These are phyloP conservation scores for Denticeps clupeoides DNA, from an alignment of 2,797 vertebrate species.

Conservation along the genomic window DNA sequence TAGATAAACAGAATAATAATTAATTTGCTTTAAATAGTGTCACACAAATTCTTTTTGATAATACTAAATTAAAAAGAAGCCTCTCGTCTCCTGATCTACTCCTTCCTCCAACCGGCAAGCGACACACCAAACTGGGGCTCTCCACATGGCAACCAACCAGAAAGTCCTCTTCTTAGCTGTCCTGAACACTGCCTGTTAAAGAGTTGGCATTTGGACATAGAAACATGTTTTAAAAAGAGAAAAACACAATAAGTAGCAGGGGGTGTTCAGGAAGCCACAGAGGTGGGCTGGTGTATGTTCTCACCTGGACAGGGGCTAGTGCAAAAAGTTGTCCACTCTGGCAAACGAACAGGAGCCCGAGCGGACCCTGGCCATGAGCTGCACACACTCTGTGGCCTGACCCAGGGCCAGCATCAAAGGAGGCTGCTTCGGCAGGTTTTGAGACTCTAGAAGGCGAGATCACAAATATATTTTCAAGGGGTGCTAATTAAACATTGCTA, in stretches of 20 bases:
- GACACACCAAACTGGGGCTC: slow-evolving; percentile 56
- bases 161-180: slow-evolving; percentile 61
- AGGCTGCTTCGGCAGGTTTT: slow-evolving; percentile 97
- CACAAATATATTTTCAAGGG: not conserved
- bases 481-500: too few species aligned
- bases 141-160: slow-evolving; percentile 55
- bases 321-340: slow-evolving; percentile 98
- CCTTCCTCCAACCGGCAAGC: slow-evolving; percentile 44
- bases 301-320: slow-evolving; percentile 73
- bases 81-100: slow-evolving; percentile 48
- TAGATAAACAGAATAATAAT: slow-evolving; percentile 72
- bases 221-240: not conserved
- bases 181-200: slow-evolving; percentile 56
- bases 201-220: not conserved
- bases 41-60: slow-evolving; percentile 72
- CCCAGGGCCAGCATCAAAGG: slow-evolving; percentile 91
- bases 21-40: slow-evolving; percentile 75
- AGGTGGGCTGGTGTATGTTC: slow-evolving; percentile 32
- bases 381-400: slow-evolving; percentile 92
- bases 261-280: not conserved
- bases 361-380: slow-evolving; percentile 90
- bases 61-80: slow-evolving; percentile 74
- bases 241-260: not conserved
- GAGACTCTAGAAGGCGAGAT: slow-evolving; percentile 69
- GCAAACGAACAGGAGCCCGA: slow-evolving; percentile 95